Conservation (phyloP, 1,140 invertebrate genomes). For the Whitmania pigra region DNA sequence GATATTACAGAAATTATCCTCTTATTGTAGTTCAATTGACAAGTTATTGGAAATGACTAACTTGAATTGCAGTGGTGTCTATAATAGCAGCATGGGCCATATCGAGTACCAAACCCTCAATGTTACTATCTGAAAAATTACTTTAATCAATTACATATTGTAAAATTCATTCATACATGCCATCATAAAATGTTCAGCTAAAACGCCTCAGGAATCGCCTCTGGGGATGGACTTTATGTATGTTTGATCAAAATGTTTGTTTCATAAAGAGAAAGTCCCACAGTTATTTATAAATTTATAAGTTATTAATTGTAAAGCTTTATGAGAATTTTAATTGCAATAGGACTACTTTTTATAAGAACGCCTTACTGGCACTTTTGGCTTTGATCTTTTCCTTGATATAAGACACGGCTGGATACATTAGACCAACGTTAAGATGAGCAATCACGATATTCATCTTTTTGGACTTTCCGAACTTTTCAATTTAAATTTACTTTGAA, state of each 20-base stretch:
- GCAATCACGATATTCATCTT: conserved; percentile 15
- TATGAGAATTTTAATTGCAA: neutral
- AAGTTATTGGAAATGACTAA: neutral
- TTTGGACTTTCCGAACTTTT: neutral
- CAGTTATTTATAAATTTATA: no score
- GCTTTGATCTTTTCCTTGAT: conserved; percentile 14
- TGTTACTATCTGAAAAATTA: conserved; percentile 1
- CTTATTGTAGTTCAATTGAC: neutral
- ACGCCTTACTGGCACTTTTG: conserved; percentile 8
- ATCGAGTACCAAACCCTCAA: conserved; percentile 12
- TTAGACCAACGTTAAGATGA: neutral
- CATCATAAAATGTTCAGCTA: neutral
- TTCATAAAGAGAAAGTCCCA: neutral
- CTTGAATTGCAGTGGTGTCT: conserved; percentile 14
- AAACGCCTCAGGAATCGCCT: neutral
- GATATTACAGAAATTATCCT: neutral
- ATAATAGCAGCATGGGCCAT: conserved; percentile 8
- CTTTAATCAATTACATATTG: neutral
- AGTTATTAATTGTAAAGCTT: neutral
- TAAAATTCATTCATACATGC: neutral
- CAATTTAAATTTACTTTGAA: neutral
- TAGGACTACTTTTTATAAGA: neutral
- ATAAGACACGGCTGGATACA: conserved; percentile 19
- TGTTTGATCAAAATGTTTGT: neutral
- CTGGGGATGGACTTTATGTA: neutral